Evolutionary conservation across 2,113 vertebrate genomes (phyloP), one percentile per base, ranked within the genome.

Genomic region (Bettongia penicillata): DNA sequence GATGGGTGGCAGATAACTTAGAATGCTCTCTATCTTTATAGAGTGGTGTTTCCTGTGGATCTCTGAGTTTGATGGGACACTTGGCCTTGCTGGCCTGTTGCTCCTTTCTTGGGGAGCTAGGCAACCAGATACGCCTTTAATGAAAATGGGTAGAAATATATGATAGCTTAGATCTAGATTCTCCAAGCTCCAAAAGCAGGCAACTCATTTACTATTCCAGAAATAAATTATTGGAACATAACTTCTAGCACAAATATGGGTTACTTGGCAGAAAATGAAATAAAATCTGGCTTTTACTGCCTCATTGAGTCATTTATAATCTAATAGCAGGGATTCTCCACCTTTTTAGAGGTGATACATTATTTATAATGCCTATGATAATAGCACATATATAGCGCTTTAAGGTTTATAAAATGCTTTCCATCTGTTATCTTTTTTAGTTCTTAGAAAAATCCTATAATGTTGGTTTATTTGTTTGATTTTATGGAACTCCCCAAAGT

Each of bases 211-310:
- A 3, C 51, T 5, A 91, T 51, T 96, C 68, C 52, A 50, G 89
- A 96, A 95, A 24, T 37, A 53, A 90, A 92, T 91, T 94, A 52
- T 53, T 55, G 49, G 22, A 1, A 7, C 52, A 24, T 93, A 89
- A 48, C 52, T 94, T 92, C 95, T 43, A 84, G 68, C 90, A 61
- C 43, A 91, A 53, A 3, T 0, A 51, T 47, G 52, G 16, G 47
- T 61, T 92, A 23, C 57, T 51, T 90, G 24, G 0, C 24, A 51
- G 94, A 90, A 24, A 43, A 51, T 14, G 25, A 93, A 91, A 16
- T 95, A 49, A 94, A 93, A n/a, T 37, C 7, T 55, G 0, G 12
- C 93, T 22, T 49, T 31, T 53, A 47, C 2, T 89, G 12, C 28
- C 51, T 4, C 51, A 55, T 57, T 16, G 11, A 53, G 28, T 28